Percentiles rank a stretch among this genome's conserved stretches.
phyloP scores from a whole-genome alignment of 1,140 invertebrate species.

The Brachionus paranguensis region DNA sequence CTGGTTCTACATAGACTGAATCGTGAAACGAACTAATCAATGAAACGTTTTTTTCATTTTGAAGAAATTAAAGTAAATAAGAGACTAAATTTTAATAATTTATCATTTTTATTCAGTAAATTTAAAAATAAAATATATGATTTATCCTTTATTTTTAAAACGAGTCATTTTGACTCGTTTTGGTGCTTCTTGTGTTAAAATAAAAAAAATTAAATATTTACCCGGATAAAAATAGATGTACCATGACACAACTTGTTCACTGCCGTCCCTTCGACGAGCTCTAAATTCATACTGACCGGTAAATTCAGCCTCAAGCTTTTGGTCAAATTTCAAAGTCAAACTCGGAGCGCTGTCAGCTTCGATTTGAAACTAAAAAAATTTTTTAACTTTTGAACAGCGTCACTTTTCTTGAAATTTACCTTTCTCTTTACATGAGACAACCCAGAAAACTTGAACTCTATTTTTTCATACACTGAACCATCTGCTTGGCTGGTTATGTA shows the following conservation, averaged over 20 bases:
- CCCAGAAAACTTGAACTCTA: background rate
- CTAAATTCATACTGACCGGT: background rate
- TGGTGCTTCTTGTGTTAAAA: no score
- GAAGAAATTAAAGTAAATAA: no score
- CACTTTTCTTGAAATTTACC: background rate
- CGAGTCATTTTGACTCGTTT: no score
- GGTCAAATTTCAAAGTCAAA: background rate
- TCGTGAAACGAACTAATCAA: no score
- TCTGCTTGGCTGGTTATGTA: background rate
- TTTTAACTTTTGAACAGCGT: background rate
- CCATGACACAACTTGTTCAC: background rate
- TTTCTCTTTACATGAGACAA: background rate
- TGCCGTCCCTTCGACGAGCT: background rate
- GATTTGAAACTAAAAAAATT: background rate
- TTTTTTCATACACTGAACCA: background rate
- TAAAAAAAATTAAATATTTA: background rate
- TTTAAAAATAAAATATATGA: no score
- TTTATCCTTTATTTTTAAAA: no score
- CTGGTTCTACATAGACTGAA: no score
- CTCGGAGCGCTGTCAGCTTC: background rate
- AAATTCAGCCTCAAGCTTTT: background rate
- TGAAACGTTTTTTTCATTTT: no score
- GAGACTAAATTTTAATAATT: no score
- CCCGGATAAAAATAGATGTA: conserved; percentile 39
- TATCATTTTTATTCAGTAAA: no score